Evolutionary conservation across 2,797 vertebrate genomes (phyloP).

Genomic region (Gymnodraco acuticeps): DNA sequence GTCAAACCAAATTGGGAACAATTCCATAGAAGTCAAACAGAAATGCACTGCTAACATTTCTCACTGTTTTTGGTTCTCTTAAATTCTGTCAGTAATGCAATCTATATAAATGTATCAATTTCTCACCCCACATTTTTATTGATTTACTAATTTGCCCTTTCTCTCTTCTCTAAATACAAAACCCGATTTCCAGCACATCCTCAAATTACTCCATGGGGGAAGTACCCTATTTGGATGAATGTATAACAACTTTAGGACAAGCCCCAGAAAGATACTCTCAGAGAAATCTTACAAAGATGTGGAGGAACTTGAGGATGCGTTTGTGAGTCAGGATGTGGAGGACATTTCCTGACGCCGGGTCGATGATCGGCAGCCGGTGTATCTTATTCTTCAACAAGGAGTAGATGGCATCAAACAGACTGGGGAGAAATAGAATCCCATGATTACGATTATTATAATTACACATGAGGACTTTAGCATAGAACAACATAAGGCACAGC

Average conservation of each 20-base stretch:
- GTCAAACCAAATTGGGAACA: background rate
- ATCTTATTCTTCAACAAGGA: constrained; percentile 99
- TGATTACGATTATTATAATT: background rate
- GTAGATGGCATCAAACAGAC: constrained; percentile 98
- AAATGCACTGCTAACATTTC: background rate
- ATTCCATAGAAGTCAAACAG: background rate
- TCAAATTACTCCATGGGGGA: background rate
- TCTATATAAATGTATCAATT: background rate
- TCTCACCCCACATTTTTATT: background rate
- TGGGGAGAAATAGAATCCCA: constrained; percentile 67
- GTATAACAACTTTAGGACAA: background rate
- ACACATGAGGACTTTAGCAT: background rate
- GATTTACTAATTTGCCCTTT: background rate
- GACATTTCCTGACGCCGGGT: constrained; percentile 96
- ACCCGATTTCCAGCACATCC: background rate
- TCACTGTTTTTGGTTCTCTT: background rate
- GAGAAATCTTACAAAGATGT: constrained; percentile 93
- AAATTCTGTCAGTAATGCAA: background rate
- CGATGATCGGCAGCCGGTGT: constrained; percentile 96
- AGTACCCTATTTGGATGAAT: background rate
- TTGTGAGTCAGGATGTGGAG: constrained; percentile 99
- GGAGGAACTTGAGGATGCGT: constrained; percentile 98
- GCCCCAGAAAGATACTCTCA: background rate
- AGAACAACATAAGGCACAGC: background rate
- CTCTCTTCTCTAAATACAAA: background rate